A percentile compares a stretch with the other conserved stretches of the same genome.
These are phyloP conservation scores for Aix galericulata DNA, from an alignment of 2,113 vertebrate genomes.

Conservation along the genomic window DNA sequence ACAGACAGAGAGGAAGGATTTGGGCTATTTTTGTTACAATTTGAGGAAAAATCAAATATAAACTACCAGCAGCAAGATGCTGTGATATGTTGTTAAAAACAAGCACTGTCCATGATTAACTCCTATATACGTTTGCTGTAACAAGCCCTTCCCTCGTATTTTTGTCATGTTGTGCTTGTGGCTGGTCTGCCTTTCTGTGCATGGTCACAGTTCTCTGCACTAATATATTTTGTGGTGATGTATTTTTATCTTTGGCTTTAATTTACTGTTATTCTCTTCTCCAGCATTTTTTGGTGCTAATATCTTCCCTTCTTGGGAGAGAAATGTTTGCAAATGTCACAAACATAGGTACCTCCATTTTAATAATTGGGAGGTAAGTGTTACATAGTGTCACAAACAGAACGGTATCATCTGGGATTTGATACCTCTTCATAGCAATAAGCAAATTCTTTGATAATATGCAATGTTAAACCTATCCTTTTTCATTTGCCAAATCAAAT, in stretches of 20 bases:
- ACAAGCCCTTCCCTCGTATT: neutral
- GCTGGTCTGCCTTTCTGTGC: neutral
- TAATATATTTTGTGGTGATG: neutral
- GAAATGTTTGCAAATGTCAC: neutral
- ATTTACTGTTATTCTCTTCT: neutral
- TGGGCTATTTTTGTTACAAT: neutral
- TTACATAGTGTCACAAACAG: neutral
- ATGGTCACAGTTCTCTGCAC: neutral
- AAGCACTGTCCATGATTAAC: slow-evolving; percentile 2
- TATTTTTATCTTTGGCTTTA: neutral
- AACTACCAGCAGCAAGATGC: neutral
- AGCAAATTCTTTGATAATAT: neutral
- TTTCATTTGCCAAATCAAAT: neutral
- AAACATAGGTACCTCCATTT: neutral
- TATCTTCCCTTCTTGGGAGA: neutral
- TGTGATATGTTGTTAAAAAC: neutral
- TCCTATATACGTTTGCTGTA: neutral
- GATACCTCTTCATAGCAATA: neutral
- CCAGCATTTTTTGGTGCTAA: neutral
- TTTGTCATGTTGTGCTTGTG: neutral
- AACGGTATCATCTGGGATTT: neutral
- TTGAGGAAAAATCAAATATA: neutral
- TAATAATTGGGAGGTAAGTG: neutral
- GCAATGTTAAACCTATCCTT: neutral
- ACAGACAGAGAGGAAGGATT: neutral